A percentile compares a stretch with the other conserved stretches of the same genome.
Conservation (phyloP, 1,140 invertebrate genomes). For the Saccostrea cuccullata region DNA sequence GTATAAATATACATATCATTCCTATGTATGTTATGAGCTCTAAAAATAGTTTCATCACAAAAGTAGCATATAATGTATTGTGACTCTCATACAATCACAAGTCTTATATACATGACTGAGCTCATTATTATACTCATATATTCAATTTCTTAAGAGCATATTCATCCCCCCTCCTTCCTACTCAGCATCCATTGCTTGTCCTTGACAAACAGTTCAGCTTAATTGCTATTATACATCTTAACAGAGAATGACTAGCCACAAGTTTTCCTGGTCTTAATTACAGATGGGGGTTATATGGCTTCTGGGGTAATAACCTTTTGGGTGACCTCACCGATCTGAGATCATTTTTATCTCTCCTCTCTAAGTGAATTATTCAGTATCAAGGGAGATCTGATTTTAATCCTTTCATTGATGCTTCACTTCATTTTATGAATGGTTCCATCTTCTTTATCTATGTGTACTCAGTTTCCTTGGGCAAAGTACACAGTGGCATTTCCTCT, state of each 20-base stretch:
- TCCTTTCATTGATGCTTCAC: background rate
- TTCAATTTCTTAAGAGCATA: background rate
- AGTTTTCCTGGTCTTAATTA: background rate
- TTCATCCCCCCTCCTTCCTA: background rate
- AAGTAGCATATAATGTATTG: background rate
- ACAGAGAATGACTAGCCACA: background rate
- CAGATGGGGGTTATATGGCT: background rate
- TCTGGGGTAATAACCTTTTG: background rate
- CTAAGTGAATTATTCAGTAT: conserved; percentile 13
- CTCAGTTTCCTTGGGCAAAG: background rate
- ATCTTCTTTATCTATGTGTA: background rate
- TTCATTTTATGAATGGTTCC: conserved; percentile 1
- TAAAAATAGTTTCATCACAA: background rate
- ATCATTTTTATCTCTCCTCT: conserved; percentile 25
- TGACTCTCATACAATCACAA: background rate
- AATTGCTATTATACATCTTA: too few relatives aligned
- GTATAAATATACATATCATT: background rate
- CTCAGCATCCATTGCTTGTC: background rate
- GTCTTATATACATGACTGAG: background rate
- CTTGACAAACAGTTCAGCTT: background rate
- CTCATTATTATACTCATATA: background rate
- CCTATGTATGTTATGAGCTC: background rate
- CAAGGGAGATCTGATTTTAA: background rate
- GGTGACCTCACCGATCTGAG: background rate
- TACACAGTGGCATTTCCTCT: background rate